Evolutionary conservation across 2,113 vertebrate species (phyloP).

Genomic region (Phaetusa simplex): DNA sequence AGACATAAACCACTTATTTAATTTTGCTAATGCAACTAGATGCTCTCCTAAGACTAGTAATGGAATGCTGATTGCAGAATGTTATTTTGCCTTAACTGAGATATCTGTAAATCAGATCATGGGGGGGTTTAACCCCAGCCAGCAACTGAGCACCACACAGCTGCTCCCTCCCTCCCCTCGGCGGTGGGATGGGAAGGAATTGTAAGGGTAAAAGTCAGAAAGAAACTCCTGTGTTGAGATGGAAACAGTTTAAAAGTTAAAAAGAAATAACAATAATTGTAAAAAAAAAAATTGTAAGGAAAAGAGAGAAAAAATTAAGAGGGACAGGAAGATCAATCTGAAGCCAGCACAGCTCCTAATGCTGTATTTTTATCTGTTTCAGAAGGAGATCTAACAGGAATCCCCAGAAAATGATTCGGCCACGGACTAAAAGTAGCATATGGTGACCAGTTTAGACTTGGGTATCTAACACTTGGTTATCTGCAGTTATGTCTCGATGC

Average conservation of each 20-base stretch:
- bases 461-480: not conserved
- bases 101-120: not conserved
- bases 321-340: not conserved
- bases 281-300: not conserved
- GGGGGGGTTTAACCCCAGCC: not conserved
- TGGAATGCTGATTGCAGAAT: not conserved
- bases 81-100: not conserved
- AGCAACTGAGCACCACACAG: not conserved
- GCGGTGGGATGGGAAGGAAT: not conserved
- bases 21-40: not conserved
- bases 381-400: not conserved
- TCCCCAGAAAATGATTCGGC: not conserved
- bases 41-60: not conserved
- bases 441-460: not conserved
- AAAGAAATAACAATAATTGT: not conserved
- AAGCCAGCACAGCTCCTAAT: not conserved
- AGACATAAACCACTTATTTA: not conserved
- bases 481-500: rapidly evolving
- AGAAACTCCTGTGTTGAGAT: not conserved
- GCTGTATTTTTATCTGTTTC: not conserved
- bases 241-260: not conserved
- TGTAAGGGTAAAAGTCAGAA: not conserved
- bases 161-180: rapidly evolving
- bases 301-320: not conserved
- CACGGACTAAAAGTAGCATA: too few species aligned